Evolutionary conservation across 2,888 invertebrate species (phyloP), one percentile per base, ranked within the genome.

Genomic region (Meandrusa payeni): DNA sequence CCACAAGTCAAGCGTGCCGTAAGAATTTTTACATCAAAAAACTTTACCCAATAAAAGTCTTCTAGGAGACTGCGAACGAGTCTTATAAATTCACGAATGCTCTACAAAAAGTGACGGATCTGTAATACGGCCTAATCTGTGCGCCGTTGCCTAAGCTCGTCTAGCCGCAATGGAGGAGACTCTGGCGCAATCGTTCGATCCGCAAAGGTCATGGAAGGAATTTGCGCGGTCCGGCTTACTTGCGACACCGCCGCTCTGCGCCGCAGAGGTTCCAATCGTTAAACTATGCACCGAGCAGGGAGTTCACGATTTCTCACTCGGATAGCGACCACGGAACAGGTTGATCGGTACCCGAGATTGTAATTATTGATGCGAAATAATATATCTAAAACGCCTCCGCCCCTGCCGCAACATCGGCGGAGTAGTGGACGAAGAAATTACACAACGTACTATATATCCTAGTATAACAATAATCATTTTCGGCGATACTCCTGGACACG

Each of bases 181-280:
- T 64, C 70, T 81, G 77, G 76, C 57, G 85, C 85, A 85, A 83
- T 82, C 80, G 74, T 75, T 80, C 83, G 75, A 81, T 83, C 80
- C 78, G 75, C 85, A 86, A 85, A 86, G 86, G 86, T 86, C 85
- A 85, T 68, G 77, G 80, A 76, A 85, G 85, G 86, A 83, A 86
- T 86, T 85, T 69, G 83, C 85, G 82, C 85, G 68, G 85, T 83
- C 85, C 85, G 70, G 80, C 69, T 58, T 51, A 57, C 70, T 83
- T 83, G 75, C 85, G 68, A 81, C 82, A 83, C 77, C 55, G 60
- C 76, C 54, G 61, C 65, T 54, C 68, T 68, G 62, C 64, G 62
- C 68, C 66, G 66, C 66, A 71, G 77, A 77, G 74, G 68, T 76
- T 57, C 55, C 55, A 46, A 42, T 44, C 49, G 49, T 32, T 38